Conservation (phyloP, 2,888 invertebrate species). For the Blomia tropicalis region DNA sequence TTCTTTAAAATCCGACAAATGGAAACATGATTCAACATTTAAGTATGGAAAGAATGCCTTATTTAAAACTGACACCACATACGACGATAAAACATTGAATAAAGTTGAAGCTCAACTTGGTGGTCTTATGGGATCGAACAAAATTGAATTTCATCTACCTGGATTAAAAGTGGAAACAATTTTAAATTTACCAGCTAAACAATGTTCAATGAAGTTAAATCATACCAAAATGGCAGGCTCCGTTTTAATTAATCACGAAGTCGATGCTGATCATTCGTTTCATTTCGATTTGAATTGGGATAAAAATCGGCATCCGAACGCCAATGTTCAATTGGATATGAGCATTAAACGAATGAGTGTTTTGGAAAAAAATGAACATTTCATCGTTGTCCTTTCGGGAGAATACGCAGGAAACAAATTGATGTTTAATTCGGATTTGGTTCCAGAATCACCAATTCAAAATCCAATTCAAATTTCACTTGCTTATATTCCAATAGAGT, state of each 20-base stretch:
- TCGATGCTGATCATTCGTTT: not conserved
- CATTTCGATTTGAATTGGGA: slow-evolving; percentile 19
- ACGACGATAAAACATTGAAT: not conserved
- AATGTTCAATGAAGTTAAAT: not conserved
- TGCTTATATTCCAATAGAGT: not conserved
- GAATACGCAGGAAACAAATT: slow-evolving; percentile 16
- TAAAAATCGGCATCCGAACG: not conserved
- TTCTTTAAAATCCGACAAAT: not conserved
- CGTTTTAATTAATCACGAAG: not conserved
- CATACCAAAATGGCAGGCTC: slow-evolving; percentile 10
- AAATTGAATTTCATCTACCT: not conserved
- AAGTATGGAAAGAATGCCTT: not conserved
- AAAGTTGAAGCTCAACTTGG: not conserved
- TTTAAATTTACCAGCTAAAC: not conserved
- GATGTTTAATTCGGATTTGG: not conserved
- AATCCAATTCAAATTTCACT: slow-evolving; percentile 3
- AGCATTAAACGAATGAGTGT: not conserved
- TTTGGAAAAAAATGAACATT: not conserved
- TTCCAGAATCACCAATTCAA: not conserved
- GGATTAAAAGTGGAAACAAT: not conserved
- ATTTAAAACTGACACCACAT: not conserved
- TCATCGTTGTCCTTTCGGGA: not conserved
- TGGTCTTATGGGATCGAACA: not conserved
- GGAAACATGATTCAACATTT: not conserved
- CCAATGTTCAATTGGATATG: slow-evolving; percentile 1